phyloP scores from a whole-genome alignment of 1,140 invertebrate species.

The Nasonia vitripennis region DNA sequence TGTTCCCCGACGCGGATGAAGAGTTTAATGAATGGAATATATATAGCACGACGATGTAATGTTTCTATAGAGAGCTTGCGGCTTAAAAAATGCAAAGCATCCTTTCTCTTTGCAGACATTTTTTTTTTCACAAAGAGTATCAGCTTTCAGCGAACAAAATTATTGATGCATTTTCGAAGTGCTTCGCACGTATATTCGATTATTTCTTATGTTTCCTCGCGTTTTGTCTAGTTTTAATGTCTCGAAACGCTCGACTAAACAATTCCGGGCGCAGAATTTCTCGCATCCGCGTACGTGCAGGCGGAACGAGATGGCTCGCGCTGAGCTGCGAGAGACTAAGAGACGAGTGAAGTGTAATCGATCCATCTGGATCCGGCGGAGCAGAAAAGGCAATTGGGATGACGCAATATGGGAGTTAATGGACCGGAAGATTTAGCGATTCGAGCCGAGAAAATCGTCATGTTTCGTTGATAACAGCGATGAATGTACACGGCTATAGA shows the following conservation, averaged over 20 bases:
- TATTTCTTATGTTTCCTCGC: too few species aligned
- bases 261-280: neutral
- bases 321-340: neutral
- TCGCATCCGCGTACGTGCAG: neutral
- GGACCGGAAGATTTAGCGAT: slow-evolving; percentile 21
- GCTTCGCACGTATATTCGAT: too few species aligned
- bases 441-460: neutral
- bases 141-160: too few species aligned
- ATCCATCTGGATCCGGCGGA: slow-evolving; percentile 16
- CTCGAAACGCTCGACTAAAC: neutral
- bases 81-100: too few species aligned
- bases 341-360: slow-evolving; percentile 28
- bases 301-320: neutral
- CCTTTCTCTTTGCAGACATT: too few species aligned
- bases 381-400: slow-evolving; percentile 24
- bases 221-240: neutral
- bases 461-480: neutral
- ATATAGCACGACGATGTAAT: too few species aligned
- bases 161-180: too few species aligned
- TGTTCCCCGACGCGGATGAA: neutral
- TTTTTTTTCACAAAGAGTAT: too few species aligned
- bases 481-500: neutral
- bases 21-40: too few species aligned
- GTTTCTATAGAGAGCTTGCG: too few species aligned
- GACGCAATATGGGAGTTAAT: slow-evolving; percentile 27